These are phyloP conservation scores for Gortyna flavago DNA, from an alignment of 2,888 invertebrate species.

Conservation along the genomic window DNA sequence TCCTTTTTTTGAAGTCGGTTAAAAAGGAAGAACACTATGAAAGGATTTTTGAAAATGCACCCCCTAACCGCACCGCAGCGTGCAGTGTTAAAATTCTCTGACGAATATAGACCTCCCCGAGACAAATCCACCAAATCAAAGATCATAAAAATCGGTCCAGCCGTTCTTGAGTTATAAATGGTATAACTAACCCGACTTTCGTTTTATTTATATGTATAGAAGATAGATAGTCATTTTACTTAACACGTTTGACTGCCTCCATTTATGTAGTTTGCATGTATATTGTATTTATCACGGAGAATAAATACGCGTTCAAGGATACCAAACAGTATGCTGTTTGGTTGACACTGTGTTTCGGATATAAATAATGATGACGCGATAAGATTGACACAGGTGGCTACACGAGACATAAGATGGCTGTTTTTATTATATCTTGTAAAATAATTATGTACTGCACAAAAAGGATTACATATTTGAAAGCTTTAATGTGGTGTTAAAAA, in stretches of 20 bases:
- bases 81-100: too few species aligned
- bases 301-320: conserved; percentile 42
- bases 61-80: too few species aligned
- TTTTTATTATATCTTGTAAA: conserved; percentile 14
- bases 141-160: too few species aligned
- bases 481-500: not conserved
- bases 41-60: not conserved
- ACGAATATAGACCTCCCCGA: too few species aligned
- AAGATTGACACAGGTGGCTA: conserved; percentile 55
- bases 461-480: not conserved
- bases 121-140: too few species aligned
- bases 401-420: not conserved
- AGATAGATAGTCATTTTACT: too few species aligned
- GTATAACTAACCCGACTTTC: too few species aligned
- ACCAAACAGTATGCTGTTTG: conserved; percentile 17
- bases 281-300: conserved; percentile 25
- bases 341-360: conserved; percentile 19
- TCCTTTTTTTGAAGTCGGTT: too few species aligned
- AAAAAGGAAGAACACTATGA: too few species aligned
- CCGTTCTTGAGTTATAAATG: too few species aligned
- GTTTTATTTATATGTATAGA: too few species aligned
- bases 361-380: conserved; percentile 54
- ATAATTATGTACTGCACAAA: not conserved
- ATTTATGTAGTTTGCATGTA: conserved; percentile 1
- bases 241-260: conserved; percentile 15